Conservation (phyloP, 1,140 invertebrate genomes). For the Habropoda laboriosa region DNA sequence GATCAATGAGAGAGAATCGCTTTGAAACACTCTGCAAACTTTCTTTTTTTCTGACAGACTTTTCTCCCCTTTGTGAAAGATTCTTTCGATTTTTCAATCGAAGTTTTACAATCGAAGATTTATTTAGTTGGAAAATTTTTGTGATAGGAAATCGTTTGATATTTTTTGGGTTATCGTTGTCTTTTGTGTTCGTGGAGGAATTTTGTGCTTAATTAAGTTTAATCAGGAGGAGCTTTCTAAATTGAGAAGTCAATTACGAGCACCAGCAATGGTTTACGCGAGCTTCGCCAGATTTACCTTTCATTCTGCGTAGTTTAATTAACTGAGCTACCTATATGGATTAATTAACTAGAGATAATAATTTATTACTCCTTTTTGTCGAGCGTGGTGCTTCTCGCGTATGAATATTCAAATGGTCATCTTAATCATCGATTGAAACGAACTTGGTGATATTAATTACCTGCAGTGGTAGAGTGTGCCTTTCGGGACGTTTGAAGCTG, state of each 20-base stretch:
- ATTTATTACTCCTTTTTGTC: not conserved
- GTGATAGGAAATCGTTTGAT: too few relatives aligned
- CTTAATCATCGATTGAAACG: not conserved
- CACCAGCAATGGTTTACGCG: not conserved
- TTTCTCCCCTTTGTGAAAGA: too few relatives aligned
- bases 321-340: not conserved
- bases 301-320: slow-evolving; percentile 6
- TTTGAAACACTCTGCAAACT: not conserved
- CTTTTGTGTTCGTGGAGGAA: not conserved
- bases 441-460: not conserved
- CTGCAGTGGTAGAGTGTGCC: not conserved
- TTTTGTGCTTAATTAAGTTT: not conserved
- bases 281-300: not conserved
- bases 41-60: too few relatives aligned
- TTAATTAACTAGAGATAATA: slow-evolving; percentile 26
- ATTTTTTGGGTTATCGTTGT: not conserved
- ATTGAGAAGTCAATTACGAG: not conserved
- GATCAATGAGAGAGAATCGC: not conserved
- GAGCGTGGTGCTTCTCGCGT: too few relatives aligned
- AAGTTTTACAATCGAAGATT: too few relatives aligned
- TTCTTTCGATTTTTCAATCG: not conserved
- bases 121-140: too few relatives aligned
- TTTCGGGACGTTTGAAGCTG: not conserved
- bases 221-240: not conserved
- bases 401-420: slow-evolving; percentile 4